Evolutionary conservation across 2,888 invertebrate genomes (phyloP), one percentile per base, ranked within the genome.

Genomic region (Drosophila ezoana): DNA sequence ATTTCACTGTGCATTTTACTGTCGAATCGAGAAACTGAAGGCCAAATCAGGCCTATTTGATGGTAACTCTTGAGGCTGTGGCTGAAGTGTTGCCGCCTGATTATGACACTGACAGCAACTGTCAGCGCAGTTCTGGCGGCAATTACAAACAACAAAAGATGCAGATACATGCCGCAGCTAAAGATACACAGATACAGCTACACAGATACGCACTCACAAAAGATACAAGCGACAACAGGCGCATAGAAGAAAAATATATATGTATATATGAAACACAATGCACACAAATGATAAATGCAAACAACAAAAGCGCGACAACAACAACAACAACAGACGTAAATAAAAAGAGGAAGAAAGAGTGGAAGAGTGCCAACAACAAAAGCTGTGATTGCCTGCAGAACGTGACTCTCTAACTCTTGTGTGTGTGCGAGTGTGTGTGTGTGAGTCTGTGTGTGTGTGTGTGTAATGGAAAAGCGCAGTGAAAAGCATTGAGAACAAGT

Each of bases 101-200:
- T 88, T 88, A 82, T 85, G 79, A 71, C 75, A 81, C 85, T 77
- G 85, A 81, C 76, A 76, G 71, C 75, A 32, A 59, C 81, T 82
- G 80, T 73, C 73, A 65, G 66, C 69, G 67, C 59, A 58, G 57
- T 56, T 53, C 68, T 49, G 35, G 72, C 75, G 76, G 76, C 75
- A 76, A 65, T 76, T 78, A 75, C 68, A 78, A 73, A 75, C 72
- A 33, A 66, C 44, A 56, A 62, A n/a, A 63, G 54, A 61, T 64
- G 38, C 18, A 51, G 32, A 76, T 60, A 61, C 48, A 73, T 18
- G 32, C 10, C 32, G 41, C 40, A 32, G 45, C 49, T 47, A 66
- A 44, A 72, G 60, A 64, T 59, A 71, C 54, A 51, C 23, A 57
- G 62, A 57, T 59, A 60, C 53, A n/a, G n/a, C n/a, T 59, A 71